These are phyloP conservation scores for Zeuzera pyrina DNA, from an alignment of 2,888 invertebrate species.

Conservation along the genomic window DNA sequence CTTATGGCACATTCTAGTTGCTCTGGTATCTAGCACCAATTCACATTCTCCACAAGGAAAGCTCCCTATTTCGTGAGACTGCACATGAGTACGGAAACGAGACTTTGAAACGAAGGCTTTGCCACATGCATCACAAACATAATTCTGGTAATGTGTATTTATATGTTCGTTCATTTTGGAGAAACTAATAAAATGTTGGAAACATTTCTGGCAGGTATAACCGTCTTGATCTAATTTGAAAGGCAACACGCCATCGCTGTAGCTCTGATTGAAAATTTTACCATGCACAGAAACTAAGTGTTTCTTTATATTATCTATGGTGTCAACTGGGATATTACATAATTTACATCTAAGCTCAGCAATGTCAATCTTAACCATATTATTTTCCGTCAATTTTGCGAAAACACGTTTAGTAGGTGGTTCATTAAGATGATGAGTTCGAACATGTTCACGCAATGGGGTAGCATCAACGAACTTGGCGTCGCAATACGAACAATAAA, in stretches of 20 bases:
- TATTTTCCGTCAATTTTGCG: slow-evolving; percentile 54
- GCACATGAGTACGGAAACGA: slow-evolving; percentile 50
- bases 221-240: slow-evolving; percentile 43
- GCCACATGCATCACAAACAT: slow-evolving; percentile 56
- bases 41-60: slow-evolving; percentile 54
- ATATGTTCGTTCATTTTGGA: slow-evolving; percentile 56
- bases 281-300: slow-evolving; percentile 38
- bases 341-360: slow-evolving; percentile 42
- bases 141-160: slow-evolving; percentile 56
- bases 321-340: slow-evolving; percentile 30
- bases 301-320: slow-evolving; percentile 39
- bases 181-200: slow-evolving; percentile 33
- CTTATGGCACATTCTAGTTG: slow-evolving; percentile 44
- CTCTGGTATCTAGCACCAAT: slow-evolving; percentile 39
- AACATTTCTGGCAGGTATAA: slow-evolving; percentile 50
- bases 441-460: slow-evolving; percentile 39
- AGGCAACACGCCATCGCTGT: slow-evolving; percentile 55
- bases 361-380: slow-evolving; percentile 61
- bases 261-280: slow-evolving; percentile 30
- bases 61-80: slow-evolving; percentile 45
- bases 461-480: slow-evolving; percentile 41
- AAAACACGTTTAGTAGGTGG: slow-evolving; percentile 43
- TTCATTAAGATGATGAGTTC: slow-evolving; percentile 31
- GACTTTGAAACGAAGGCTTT: slow-evolving; percentile 56
- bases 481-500: slow-evolving; percentile 59